These are phyloP conservation scores for Parazoanthus atlanticus DNA, from an alignment of 92 coral and sea anemone species.

Conservation along the genomic window DNA sequence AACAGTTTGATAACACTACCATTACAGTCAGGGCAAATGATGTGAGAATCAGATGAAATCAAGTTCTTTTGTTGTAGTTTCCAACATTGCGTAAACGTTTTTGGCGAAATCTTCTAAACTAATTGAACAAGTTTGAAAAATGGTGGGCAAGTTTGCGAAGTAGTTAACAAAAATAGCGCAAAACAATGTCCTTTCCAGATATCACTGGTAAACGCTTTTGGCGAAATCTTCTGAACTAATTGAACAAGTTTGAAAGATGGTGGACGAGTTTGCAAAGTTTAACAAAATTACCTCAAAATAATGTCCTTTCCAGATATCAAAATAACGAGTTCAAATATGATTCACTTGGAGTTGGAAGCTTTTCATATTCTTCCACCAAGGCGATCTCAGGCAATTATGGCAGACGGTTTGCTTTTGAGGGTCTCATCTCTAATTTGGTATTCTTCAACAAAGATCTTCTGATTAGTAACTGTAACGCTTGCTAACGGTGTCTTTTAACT, in stretches of 20 bases:
- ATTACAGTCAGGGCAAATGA: neutral
- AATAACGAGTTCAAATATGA: neutral
- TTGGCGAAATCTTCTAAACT: neutral
- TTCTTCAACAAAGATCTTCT: neutral
- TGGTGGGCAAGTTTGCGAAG: neutral
- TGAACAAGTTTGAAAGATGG: neutral
- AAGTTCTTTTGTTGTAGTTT: neutral
- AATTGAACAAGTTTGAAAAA: neutral
- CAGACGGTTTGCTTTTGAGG: neutral
- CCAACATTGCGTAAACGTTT: neutral
- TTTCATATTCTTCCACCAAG: neutral
- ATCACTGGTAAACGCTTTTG: neutral
- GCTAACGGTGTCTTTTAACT: neutral
- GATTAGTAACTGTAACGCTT: neutral
- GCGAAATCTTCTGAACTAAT: neutral
- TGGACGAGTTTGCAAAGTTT: neutral
- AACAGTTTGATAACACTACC: neutral
- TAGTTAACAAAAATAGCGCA: neutral
- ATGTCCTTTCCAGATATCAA: neutral
- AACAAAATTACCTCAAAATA: no score
- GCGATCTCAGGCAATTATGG: neutral
- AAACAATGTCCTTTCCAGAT: neutral
- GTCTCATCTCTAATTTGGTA: no score
- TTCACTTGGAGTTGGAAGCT: no score
- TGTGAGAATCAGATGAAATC: neutral